Evolutionary conservation across 2,797 vertebrate species (phyloP), one percentile per base, ranked within the genome.

Genomic region (Typhlichthys eigenmanni): DNA sequence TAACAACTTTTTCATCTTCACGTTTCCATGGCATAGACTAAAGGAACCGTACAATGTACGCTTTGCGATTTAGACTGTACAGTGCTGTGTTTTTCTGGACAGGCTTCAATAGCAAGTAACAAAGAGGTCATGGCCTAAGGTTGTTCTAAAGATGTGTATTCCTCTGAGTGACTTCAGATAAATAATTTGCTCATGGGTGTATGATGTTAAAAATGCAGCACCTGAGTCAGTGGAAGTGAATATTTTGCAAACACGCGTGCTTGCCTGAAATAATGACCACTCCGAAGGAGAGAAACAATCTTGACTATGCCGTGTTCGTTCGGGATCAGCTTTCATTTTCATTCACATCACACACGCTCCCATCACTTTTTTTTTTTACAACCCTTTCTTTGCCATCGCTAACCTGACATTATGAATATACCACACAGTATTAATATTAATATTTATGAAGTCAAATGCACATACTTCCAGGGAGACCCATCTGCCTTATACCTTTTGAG

Each of bases 401-500:
- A 60, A 13, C 47, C 47, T 14, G 13, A 5, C 13, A n/a, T 17
- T 50, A 11, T 48, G 52, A 3, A 66, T 62, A 68, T 64, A 63
- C 65, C 79, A 57, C 47, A 74, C 79, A 80, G 85, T 60, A 91
- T 90, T 87, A 86, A 90, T 87, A 84, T 84, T 72, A 49, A 84
- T 88, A 85, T 79, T 76, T 62, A 14, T 54, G 53, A 78, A 81
- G 68, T 79, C 47, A 83, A 91, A 85, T 76, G 85, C 66, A 72
- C 86, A 83, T 80, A 83, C 79, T 85, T 80, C 62, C 62, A 76
- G 66, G 62, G 54, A 83, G 84, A 85, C 88, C 92, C 92, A 93
- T 94, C 92, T 93, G 92, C 91, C 88, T 90, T 91, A 34, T 34
- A 92, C 92, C 91, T 92, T 89, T 63, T 66, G 76, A 92, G 89